phyloP scores from a whole-genome alignment of 2,797 vertebrate genomes.

The Epinephelus awoara region DNA sequence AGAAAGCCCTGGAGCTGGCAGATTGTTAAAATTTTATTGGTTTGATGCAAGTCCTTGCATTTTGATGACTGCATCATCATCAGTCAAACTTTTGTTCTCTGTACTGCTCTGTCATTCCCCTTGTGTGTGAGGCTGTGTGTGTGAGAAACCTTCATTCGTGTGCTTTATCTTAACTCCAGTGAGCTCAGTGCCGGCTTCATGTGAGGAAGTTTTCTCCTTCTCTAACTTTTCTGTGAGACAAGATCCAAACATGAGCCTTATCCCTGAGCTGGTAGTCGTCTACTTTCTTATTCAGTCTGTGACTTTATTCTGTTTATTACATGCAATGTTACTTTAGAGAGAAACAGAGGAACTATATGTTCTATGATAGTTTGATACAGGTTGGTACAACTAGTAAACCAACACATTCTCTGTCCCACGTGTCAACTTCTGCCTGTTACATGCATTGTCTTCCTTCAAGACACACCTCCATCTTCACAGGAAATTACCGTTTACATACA shows the following conservation, averaged over 20 bases:
- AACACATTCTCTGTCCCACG: no score
- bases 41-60: slow-evolving; percentile 10
- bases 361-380: background rate
- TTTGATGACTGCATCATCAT: slow-evolving; percentile 16
- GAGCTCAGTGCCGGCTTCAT: slow-evolving; percentile 1
- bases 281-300: background rate
- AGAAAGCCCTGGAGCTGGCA: slow-evolving; percentile 1
- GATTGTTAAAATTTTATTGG: slow-evolving; percentile 30
- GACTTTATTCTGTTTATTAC: background rate
- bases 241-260: background rate
- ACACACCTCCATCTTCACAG: no score
- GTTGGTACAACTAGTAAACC: background rate
- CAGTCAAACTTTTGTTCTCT: slow-evolving; percentile 28
- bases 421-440: no score
- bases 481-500: no score
- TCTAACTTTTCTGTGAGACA: background rate
- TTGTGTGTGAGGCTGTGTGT: background rate
- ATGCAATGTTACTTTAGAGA: background rate
- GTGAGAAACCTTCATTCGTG: slow-evolving; percentile 17
- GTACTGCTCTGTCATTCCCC: background rate
- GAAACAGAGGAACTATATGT: background rate
- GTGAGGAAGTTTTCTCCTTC: slow-evolving; percentile 8
- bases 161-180: slow-evolving; percentile 17
- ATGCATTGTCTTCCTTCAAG: no score
- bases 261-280: background rate